Evolutionary conservation across 2,797 vertebrate genomes (phyloP).

Genomic region (Enteromius viviparus): DNA sequence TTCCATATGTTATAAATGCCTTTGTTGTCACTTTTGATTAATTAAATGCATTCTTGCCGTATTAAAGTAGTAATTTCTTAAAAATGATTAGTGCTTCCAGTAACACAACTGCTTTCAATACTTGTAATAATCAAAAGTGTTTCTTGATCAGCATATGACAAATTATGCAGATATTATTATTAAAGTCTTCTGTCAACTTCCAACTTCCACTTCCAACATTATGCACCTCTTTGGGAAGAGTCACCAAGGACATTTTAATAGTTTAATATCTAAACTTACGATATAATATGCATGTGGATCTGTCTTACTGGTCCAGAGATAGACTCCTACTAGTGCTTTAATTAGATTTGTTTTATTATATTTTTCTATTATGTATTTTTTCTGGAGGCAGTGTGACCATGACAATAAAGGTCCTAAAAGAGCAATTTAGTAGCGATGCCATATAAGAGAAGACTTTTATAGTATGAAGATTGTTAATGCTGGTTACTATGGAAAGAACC

Average conservation of each 20-base stretch:
- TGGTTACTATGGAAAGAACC: not conserved
- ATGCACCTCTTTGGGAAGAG: not conserved
- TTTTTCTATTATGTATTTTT: not conserved
- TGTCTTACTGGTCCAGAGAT: not conserved
- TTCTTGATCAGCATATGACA: not conserved
- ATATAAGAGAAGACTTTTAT: not conserved
- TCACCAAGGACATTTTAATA: not conserved
- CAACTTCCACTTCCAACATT: too few relatives aligned
- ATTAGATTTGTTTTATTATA: not conserved
- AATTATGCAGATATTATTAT: not conserved
- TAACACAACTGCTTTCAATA: too few relatives aligned
- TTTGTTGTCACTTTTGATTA: not conserved
- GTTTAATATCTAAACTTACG: not conserved
- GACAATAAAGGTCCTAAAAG: not conserved
- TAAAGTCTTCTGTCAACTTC: slow-evolving; percentile 8
- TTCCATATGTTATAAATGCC: not conserved
- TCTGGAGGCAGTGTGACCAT: not conserved
- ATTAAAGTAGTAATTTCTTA: not conserved
- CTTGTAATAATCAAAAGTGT: not conserved
- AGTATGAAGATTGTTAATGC: not conserved
- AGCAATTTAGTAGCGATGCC: not conserved
- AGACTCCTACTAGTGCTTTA: not conserved
- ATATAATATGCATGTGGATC: not conserved
- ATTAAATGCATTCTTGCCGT: not conserved
- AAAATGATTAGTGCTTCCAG: not conserved